Base-by-base conservation (phyloP, 2,113 vertebrate genomes). In the Bubo bubo region DNA sequence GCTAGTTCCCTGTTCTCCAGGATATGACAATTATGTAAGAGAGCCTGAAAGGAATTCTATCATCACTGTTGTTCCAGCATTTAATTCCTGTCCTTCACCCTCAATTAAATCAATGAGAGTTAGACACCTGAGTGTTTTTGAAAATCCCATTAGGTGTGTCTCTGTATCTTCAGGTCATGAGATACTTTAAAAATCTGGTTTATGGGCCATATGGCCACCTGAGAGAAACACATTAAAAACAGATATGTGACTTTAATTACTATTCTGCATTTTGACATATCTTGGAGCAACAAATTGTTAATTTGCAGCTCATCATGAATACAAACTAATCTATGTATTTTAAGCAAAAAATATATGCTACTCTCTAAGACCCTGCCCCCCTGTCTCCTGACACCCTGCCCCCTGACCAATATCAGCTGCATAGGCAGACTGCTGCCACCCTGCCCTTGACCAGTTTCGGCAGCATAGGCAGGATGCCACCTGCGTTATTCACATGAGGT, bases 401-500 rank as follows among this genome's bases (percentile, higher is more conserved):
- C 14, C 32, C 43, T 45, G 52, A 7, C 19, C 9, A 13, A 6
- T 26, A n/a, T 32, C 23, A 60, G 20, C 16, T 1, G 1, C 19
- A 41, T 5, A 30, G 28, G 20, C 52, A 86, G 34, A n/a, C 45
- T 39, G 45, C 10, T 1, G 0, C 24, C 27, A 68, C 4, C 1
- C 2, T 90, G 59, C 17, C 32, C 14, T 53, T 49, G 58, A 19
- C 27, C 13, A 35, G 12, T 6, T 26, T 26, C 0, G 0, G 6
- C 10, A 35, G 20, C 1, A 0, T 11, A 49, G 19, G 41, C 9
- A 56, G 34, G 30, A 53, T 67, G 4, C 24, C 26, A 47, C 12
- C 3, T 2, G 0, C 1, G 0, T 26, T 52, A 26, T 13, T 49
- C 56, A 55, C 0, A 0, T 37, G 41, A 79, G 1, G 4, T 28